Conservation (phyloP, 1,140 invertebrate genomes). For the Euura saliciscinereae region DNA sequence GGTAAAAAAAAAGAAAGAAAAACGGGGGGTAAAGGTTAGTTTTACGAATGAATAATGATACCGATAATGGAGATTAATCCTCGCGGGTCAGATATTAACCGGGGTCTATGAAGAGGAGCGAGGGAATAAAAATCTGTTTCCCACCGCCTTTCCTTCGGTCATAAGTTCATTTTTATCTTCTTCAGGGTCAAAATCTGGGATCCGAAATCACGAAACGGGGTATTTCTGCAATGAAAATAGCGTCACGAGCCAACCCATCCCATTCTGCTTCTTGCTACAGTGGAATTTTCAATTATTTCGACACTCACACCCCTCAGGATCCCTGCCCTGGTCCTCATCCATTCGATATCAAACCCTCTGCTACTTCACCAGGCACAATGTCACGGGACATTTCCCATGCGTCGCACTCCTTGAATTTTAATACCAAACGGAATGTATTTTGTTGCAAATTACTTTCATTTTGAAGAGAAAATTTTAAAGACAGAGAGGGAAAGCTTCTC, state of each 20-base stretch:
- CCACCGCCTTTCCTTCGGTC: too few relatives aligned
- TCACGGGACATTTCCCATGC: conserved; percentile 8
- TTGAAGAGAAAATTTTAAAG: background rate
- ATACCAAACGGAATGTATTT: background rate
- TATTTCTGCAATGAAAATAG: too few relatives aligned
- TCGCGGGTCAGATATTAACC: background rate
- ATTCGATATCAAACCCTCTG: too few relatives aligned
- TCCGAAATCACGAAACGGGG: background rate
- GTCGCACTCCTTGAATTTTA: conserved; percentile 12
- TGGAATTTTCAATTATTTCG: conserved; percentile 15
- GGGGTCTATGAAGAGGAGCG: too few relatives aligned
- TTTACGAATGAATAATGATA: conserved; percentile 8
- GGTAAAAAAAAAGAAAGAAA: background rate
- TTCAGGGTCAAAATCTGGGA: background rate
- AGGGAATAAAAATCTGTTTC: too few relatives aligned
- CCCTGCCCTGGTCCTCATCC: too few relatives aligned
- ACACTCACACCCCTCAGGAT: background rate
- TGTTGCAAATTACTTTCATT: background rate
- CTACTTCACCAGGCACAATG: background rate
- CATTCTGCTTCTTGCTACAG: background rate
- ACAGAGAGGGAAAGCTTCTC: too few relatives aligned
- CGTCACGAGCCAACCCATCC: background rate
- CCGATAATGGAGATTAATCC: conserved; percentile 7
- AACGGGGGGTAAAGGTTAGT: background rate
- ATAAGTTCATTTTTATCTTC: background rate